Base-by-base conservation (phyloP, 2,888 invertebrate genomes). In the Nomada flava region DNA sequence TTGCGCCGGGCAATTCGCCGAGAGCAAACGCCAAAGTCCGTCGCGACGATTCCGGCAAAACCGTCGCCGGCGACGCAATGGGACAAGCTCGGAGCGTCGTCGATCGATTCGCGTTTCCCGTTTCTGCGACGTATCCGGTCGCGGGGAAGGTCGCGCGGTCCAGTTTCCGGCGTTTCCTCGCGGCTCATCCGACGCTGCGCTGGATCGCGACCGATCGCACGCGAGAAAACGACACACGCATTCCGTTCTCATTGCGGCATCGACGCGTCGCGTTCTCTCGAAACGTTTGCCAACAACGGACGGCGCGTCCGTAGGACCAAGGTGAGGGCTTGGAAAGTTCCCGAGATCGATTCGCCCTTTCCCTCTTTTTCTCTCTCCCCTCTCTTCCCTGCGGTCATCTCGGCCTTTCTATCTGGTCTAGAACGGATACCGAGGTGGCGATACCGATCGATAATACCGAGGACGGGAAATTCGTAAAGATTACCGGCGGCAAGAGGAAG, bases 221-320 rank as follows among this genome's bases (percentile, higher is more conserved):
- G 15, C 68, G 15, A 68, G 55, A 9, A 20, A 53, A 72, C 53
- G 62, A 68, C 60, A 60, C 29, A 57, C 80, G 44, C 57, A 62
- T 84, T 77, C 65, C 67, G 80, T 70, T 70, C 62, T 65, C 63
- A 42, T 71, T 42, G 62, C 73, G 52, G 44, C 70, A 73, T 50
- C 69, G 18, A 23, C 44, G 20, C 18, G 9, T 36, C 2, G 0
- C 64, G 36, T 23, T n/a, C 18, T 4, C 47, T 20, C 36, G 44
- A 26, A 20, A 55, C 9, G 20, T 23, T 20, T 20, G 10, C 18
- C 18, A n/a, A n/a, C n/a, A 55, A n/a, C 55, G 23, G 29, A 42
- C 23, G 47, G 60, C 74, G 65, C 26, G 23, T 20, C 29, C 42
- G 5, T 36, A 36, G 36, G 15, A 4, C 47, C 47, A 2, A 47